Percentiles rank a stretch among this genome's conserved stretches.
phyloP scores from a whole-genome alignment of 2,113 vertebrate genomes.

The Maccullochella peelii region DNA sequence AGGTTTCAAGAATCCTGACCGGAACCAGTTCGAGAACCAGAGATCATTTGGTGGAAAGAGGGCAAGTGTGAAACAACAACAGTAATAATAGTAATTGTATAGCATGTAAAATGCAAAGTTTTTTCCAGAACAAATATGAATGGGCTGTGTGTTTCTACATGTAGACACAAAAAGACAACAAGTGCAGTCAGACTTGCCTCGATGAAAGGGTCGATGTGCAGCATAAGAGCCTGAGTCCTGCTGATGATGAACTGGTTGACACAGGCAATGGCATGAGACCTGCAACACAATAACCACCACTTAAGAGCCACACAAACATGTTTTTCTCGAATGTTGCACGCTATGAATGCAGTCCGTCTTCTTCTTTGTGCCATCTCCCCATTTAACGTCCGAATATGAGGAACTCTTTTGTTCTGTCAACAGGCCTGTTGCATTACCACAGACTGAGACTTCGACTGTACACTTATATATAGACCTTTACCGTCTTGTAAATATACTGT shows the following conservation, averaged over 20 bases:
- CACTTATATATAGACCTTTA: background rate
- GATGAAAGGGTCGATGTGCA: constrained; percentile 97
- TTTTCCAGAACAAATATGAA: background rate
- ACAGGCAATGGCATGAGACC: constrained; percentile 97
- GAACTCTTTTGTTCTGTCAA: background rate
- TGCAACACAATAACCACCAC: constrained; percentile 71
- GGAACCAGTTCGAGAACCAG: no score
- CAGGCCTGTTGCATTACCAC: background rate
- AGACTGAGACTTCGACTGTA: background rate
- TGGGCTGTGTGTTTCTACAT: background rate
- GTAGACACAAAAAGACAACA: background rate
- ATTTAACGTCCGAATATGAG: constrained; percentile 17
- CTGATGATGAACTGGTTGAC: constrained; percentile 99
- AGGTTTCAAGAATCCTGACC: no score
- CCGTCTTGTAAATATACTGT: background rate
- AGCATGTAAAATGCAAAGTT: background rate
- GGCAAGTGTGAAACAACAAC: background rate
- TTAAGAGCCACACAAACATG: constrained; percentile 2
- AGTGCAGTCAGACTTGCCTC: constrained; percentile 87
- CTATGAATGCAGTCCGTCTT: constrained; percentile 56
- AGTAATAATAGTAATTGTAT: background rate
- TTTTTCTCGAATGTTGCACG: constrained; percentile 38
- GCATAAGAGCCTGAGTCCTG: constrained; percentile 97
- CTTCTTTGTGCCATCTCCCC: background rate
- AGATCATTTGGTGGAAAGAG: no score